Evolutionary conservation across 1,140 invertebrate genomes (phyloP), one percentile per base, ranked within the genome.

Genomic region (Spodoptera litura): DNA sequence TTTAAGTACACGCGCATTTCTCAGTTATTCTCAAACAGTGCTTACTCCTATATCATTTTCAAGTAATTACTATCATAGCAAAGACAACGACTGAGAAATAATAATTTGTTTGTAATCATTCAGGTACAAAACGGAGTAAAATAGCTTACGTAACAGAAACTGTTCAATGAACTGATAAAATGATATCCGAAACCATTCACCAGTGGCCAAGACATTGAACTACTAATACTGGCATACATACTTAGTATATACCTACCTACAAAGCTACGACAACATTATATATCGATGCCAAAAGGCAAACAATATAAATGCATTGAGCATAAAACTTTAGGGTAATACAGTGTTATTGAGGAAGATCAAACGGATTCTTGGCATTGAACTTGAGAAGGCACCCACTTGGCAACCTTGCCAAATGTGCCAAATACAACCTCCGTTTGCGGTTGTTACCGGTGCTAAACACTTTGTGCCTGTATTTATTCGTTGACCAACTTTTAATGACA

Each of bases 311-410:
- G 38, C 38, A 44, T 44, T 44, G 38, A 44, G 38, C 73, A 58
- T 58, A 62, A 66, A 53, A 78, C 58, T 64, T 13, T 31, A 62
- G 58, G 35, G 66, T 86, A 85, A 83, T 83, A 82, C 80, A 81
- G 68, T 84, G 70, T 85, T 81, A 82, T 84, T 82, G 81, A 78
- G 77, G 77, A 68, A 84, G 74, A 85, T 81, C 71, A 83, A 87
- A 81, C 88, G 85, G 86, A 89, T 86, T 89, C 88, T 93, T 93
- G 91, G 90, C 90, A 93, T 86, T 89, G 88, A 91, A 91, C 88
- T 91, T 91, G 88, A 73, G 66, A 80, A 31, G 56, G 71, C 72
- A 72, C 88, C 89, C 85, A 91, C 88, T 93, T 93, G 91, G 90
- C 91, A 9, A 35, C 74, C 53, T 49, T 35, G 88, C 91, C 89